Evolutionary conservation across 2,888 invertebrate genomes (phyloP), one percentile per base, ranked within the genome.

Genomic region (Pachymerium ferrugineum): DNA sequence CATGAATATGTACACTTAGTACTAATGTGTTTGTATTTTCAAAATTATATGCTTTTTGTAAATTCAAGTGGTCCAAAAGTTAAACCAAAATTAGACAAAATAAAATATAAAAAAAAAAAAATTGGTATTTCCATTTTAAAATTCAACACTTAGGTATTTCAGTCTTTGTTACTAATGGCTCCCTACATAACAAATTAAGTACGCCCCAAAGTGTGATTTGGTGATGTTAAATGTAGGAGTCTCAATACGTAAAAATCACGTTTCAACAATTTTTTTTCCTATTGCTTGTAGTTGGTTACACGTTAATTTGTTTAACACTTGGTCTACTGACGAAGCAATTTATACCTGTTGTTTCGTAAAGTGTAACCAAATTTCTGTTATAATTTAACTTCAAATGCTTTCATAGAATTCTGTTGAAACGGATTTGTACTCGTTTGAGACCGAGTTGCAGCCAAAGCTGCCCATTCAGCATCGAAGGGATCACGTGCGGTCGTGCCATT

Each of bases 401-500:
- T 87, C 5, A 86, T 83, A 54, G 83, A 84, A 75, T 84, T 83
- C 74, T 80, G 79, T 76, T 85, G 82, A 79, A 88, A 88, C 0
- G 88, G 88, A 80, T 88, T 88, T 70, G 89, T 89, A 85, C 86
- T 77, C 83, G 78, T 74, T 76, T 82, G 77, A 80, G 82, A 78
- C 54, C 79, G 80, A 71, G 80, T 77, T 5, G 88, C 85, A 1
- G 88, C 86, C 69, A 87, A 84, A 74, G 88, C 88, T 0, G 89
- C 92, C 92, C 92, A 93, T 79, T 92, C 92, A 14, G 92, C 91
- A 80, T 93, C 91, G 80, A 93, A 93, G 0, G 93, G 92, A 83
- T 93, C 90, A 14, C 74, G 74, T n/a, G 74, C 28, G n/a, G 71
- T 72, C 62, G 73, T 74, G 62, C 75, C 72, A 42, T 70, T 47